A percentile compares a stretch with the other conserved stretches of the same genome.
Conservation (phyloP, 1,140 invertebrate genomes). For the Battus philenor region DNA sequence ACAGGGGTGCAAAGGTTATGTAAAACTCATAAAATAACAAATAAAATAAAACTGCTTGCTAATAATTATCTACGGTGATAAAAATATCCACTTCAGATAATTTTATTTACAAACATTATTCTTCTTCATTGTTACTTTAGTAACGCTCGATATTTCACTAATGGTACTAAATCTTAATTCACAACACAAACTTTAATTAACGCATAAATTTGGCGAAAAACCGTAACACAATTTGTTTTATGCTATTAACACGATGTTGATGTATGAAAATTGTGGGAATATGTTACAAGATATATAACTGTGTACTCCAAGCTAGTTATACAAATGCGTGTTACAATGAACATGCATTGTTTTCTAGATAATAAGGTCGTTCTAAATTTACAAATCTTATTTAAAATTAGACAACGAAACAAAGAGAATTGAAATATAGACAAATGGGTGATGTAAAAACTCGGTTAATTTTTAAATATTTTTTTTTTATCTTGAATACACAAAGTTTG, state of each 20-base stretch:
- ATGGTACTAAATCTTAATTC: background rate
- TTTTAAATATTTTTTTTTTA: background rate
- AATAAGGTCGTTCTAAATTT: conserved; percentile 6
- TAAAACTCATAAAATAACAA: too few relatives aligned
- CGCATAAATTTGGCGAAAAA: conserved; percentile 3
- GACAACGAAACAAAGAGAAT: background rate
- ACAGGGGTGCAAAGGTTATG: background rate
- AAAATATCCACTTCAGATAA: background rate
- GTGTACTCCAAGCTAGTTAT: conserved; percentile 3
- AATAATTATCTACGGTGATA: too few relatives aligned
- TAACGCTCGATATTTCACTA: background rate
- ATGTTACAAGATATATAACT: background rate
- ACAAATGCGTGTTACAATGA: conserved; percentile 8
- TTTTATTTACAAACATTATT: background rate
- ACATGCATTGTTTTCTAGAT: conserved; percentile 12
- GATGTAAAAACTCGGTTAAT: background rate
- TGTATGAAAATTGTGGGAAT: conserved; percentile 15
- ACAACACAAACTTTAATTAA: conserved; percentile 6
- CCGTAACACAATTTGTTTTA: conserved; percentile 2
- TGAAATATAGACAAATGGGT: background rate
- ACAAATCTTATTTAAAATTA: background rate
- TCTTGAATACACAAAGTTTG: background rate
- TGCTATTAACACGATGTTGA: conserved; percentile 4
- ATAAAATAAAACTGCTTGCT: too few relatives aligned
- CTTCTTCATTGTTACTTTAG: background rate